A percentile compares a stretch with the other conserved stretches of the same genome.
phyloP scores from a whole-genome alignment of 2,888 invertebrate genomes.

The Dyspetes luteomarginatus region DNA sequence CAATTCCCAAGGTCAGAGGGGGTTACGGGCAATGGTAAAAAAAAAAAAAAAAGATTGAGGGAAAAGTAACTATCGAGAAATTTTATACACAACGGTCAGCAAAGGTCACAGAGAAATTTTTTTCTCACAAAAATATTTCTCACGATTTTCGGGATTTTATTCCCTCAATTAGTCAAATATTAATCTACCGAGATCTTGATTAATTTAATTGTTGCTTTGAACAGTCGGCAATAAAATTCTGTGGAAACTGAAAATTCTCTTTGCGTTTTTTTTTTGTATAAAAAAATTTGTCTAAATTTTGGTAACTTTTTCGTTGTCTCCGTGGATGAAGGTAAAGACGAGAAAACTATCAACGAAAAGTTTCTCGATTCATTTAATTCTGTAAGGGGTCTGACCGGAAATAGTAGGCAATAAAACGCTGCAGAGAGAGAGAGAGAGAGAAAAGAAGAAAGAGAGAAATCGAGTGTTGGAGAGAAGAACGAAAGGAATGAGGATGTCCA shows the following conservation, averaged over 20 bases:
- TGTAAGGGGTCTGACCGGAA: constrained; percentile 47
- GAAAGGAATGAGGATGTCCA: constrained; percentile 34
- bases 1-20: no score
- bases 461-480: constrained; percentile 18
- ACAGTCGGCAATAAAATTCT: neutral
- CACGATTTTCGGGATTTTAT: neutral
- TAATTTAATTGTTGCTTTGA: neutral
- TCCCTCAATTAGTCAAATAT: neutral
- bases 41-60: no score
- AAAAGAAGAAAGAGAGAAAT: constrained; percentile 15
- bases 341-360: constrained; percentile 41
- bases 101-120: no score
- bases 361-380: constrained; percentile 39
- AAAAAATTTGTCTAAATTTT: neutral
- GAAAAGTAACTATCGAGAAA: no score
- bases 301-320: neutral
- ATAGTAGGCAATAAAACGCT: constrained; percentile 59
- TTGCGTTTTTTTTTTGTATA: neutral
- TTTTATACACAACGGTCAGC: no score
- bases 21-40: no score
- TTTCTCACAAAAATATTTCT: neutral
- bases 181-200: neutral
- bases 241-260: neutral
- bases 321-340: neutral
- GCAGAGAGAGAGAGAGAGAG: neutral